Conservation (phyloP, 1,140 invertebrate species). For the Bombus terrestris region DNA sequence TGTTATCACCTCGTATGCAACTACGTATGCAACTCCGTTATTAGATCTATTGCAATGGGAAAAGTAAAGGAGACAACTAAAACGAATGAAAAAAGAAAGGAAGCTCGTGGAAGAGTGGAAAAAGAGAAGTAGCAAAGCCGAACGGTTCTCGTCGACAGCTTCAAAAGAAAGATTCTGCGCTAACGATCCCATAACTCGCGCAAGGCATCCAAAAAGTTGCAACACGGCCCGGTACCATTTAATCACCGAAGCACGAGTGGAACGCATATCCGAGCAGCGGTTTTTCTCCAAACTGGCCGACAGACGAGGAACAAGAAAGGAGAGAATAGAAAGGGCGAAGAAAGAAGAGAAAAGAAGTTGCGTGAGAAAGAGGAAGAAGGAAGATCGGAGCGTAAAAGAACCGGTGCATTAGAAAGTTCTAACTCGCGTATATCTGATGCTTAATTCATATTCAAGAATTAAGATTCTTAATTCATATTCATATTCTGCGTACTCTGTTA, state of each 20-base stretch:
- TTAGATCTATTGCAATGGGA: too few species aligned
- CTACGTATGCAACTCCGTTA: too few species aligned
- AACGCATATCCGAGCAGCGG: neutral
- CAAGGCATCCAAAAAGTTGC: constrained; percentile 7
- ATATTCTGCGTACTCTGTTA: too few species aligned
- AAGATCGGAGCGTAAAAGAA: neutral
- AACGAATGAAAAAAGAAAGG: too few species aligned
- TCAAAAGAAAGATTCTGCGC: neutral
- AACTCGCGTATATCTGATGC: constrained; percentile 11
- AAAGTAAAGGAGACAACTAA: neutral
- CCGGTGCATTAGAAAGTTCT: constrained; percentile 1
- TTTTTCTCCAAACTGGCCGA: constrained; percentile 13
- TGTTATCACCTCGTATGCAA: too few species aligned
- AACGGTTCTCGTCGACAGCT: neutral
- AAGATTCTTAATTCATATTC: too few species aligned
- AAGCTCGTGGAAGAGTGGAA: too few species aligned
- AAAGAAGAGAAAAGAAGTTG: neutral
- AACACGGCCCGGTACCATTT: constrained; percentile 20
- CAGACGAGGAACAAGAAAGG: neutral
- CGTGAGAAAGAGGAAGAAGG: neutral
- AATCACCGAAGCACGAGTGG: constrained; percentile 30
- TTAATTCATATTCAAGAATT: too few species aligned
- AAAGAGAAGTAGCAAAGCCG: neutral
- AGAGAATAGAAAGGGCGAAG: neutral
- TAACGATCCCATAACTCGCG: constrained; percentile 41